These are phyloP conservation scores for Aspiorhynchus laticeps DNA, from an alignment of 2,113 vertebrate genomes.

Conservation along the genomic window DNA sequence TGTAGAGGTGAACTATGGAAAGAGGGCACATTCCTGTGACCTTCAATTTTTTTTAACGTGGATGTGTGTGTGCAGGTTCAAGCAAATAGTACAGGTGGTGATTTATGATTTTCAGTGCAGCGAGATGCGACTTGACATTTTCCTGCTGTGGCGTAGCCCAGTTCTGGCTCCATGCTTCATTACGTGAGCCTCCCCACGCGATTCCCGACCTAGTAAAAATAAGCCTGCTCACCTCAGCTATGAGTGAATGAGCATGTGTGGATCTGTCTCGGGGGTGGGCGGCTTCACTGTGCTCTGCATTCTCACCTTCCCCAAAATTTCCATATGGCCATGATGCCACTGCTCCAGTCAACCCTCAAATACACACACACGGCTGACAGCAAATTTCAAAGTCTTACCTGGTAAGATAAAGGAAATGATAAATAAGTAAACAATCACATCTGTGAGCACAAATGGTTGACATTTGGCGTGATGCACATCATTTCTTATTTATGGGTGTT, in stretches of 20 bases:
- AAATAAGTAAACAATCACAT: conserved; percentile 49
- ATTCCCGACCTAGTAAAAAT: conserved; percentile 78
- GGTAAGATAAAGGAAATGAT: conserved; percentile 39
- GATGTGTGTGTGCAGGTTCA: conserved; percentile 45
- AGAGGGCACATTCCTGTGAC: conserved; percentile 48
- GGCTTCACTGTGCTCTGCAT: conserved; percentile 55
- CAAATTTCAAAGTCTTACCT: conserved; percentile 2
- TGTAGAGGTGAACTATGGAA: conserved; percentile 42
- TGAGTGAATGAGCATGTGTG: conserved; percentile 37
- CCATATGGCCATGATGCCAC: conserved; percentile 45
- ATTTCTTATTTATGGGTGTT: conserved; percentile 47
- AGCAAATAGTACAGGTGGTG: conserved; percentile 60
- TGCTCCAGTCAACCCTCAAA: conserved; percentile 35
- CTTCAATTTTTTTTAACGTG: conserved; percentile 42
- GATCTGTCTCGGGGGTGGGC: conserved; percentile 24
- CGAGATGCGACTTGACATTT: conserved; percentile 82
- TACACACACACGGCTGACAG: conserved; percentile 40
- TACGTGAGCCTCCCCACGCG: conserved; percentile 74
- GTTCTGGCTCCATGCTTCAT: conserved; percentile 79
- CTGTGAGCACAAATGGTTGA: conserved; percentile 46
- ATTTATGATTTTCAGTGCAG: conserved; percentile 77
- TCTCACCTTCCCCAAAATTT: conserved; percentile 45
- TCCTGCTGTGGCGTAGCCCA: conserved; percentile 81
- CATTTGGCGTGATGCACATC: conserved; percentile 37
- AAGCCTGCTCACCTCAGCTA: conserved; percentile 75